These are phyloP conservation scores for Tridacna crocea DNA, from an alignment of 2,888 invertebrate species.

Conservation along the genomic window DNA sequence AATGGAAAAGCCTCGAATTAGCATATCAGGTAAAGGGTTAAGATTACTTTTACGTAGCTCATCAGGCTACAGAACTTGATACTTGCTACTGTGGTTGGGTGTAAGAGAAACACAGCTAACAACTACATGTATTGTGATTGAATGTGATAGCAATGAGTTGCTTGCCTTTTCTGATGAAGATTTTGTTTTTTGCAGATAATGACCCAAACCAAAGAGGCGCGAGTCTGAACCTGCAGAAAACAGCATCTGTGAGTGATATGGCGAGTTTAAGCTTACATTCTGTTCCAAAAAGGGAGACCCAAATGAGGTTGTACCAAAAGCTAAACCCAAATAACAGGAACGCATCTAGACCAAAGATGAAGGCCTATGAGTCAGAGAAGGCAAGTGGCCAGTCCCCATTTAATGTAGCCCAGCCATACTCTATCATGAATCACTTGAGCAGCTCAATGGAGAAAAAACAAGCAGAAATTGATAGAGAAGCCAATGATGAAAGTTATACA, in stretches of 20 bases:
- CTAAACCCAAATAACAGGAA: constrained; percentile 31
- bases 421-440: constrained; percentile 13
- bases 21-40: too few relatives aligned
- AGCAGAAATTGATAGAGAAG: constrained; percentile 10
- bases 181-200: constrained; percentile 49
- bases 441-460: constrained; percentile 11
- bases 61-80: too few relatives aligned
- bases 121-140: background rate
- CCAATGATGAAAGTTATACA: constrained; percentile 38
- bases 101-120: too few relatives aligned
- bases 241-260: constrained; percentile 16
- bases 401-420: background rate
- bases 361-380: background rate
- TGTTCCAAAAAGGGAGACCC: constrained; percentile 1
- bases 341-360: constrained; percentile 35
- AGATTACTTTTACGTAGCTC: too few relatives aligned
- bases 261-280: background rate
- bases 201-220: constrained; percentile 18
- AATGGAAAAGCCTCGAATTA: too few relatives aligned
- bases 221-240: constrained; percentile 44
- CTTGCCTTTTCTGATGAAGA: constrained; percentile 13
- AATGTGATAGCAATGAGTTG: background rate
- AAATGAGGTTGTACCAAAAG: background rate
- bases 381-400: background rate
- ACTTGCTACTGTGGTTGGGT: too few relatives aligned